Evolutionary conservation across 2,888 invertebrate species (phyloP).

Genomic region (Sacculina carcini): DNA sequence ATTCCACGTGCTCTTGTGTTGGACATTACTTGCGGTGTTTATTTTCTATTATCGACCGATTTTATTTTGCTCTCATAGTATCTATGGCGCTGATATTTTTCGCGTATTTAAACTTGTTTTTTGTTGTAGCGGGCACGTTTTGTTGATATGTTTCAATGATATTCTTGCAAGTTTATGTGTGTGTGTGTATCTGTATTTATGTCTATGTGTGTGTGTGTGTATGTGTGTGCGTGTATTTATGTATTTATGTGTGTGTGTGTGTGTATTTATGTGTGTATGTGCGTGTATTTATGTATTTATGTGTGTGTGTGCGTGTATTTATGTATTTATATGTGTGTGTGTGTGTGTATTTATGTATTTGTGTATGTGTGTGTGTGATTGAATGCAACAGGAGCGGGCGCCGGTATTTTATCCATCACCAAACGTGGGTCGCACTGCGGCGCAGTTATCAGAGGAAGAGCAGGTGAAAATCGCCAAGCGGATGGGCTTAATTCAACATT

Average conservation of each 20-base stretch:
- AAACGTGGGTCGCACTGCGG: constrained; percentile 31
- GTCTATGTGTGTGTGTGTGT: too few relatives aligned
- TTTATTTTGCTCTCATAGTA: too few relatives aligned
- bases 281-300: background rate
- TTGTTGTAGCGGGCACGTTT: too few relatives aligned
- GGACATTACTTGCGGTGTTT: too few relatives aligned
- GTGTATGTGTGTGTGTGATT: background rate
- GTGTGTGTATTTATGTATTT: background rate
- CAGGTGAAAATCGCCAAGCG: constrained; percentile 56
- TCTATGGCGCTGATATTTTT: too few relatives aligned
- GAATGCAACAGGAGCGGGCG: constrained; percentile 24
- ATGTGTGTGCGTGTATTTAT: too few relatives aligned
- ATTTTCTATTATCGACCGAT: too few relatives aligned
- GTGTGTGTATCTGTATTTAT: too few relatives aligned
- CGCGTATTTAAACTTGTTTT: too few relatives aligned
- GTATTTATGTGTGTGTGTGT: background rate
- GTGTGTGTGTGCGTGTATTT: background rate
- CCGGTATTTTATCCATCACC: constrained; percentile 40
- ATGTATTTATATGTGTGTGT: background rate
- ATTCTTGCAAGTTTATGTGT: too few relatives aligned
- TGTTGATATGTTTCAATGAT: too few relatives aligned
- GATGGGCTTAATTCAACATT: constrained; percentile 60
- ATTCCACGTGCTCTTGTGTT: too few relatives aligned
- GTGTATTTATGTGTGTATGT: background rate
- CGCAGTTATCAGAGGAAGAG: constrained; percentile 33